A percentile compares a stretch with the other conserved stretches of the same genome.
phyloP scores from a whole-genome alignment of 1,140 invertebrate genomes.

The Pseudomyrmex dendroicus region DNA sequence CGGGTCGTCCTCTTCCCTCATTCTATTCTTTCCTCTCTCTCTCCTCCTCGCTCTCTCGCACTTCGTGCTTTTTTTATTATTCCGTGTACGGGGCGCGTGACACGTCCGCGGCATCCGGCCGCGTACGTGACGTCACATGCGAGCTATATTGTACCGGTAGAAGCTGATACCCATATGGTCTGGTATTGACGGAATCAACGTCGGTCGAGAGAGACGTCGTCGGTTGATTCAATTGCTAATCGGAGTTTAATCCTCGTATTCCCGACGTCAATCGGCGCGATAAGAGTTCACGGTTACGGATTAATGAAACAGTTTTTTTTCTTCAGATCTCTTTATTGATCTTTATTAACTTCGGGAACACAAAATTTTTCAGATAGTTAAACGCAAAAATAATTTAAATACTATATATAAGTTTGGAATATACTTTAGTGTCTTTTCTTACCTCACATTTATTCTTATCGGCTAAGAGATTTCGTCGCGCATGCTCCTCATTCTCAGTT shows the following conservation, averaged over 20 bases:
- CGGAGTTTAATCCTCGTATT: constrained; percentile 46
- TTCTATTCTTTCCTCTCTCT: constrained; percentile 15
- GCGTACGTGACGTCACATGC: constrained; percentile 81
- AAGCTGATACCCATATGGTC: constrained; percentile 65
- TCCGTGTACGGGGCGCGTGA: constrained; percentile 74
- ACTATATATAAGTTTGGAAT: too few species aligned
- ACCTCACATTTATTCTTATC: neutral
- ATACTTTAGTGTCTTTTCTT: neutral
- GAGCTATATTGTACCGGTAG: constrained; percentile 69
- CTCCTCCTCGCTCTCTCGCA: neutral
- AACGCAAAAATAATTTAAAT: neutral
- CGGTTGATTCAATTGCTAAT: neutral
- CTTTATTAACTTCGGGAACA: neutral
- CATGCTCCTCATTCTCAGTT: constrained; percentile 31
- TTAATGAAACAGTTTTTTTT: neutral
- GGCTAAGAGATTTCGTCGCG: neutral
- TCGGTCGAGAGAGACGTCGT: neutral
- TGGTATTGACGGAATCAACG: constrained; percentile 15
- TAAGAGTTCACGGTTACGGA: constrained; percentile 35
- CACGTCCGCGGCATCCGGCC: constrained; percentile 80
- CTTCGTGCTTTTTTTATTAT: constrained; percentile 76
- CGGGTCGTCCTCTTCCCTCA: constrained; percentile 33
- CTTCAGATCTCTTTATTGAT: neutral
- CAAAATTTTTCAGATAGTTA: neutral
- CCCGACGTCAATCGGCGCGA: constrained; percentile 35